Evolutionary conservation across 2,113 vertebrate genomes (phyloP).

Genomic region (Phalacrocorax aristotelis): DNA sequence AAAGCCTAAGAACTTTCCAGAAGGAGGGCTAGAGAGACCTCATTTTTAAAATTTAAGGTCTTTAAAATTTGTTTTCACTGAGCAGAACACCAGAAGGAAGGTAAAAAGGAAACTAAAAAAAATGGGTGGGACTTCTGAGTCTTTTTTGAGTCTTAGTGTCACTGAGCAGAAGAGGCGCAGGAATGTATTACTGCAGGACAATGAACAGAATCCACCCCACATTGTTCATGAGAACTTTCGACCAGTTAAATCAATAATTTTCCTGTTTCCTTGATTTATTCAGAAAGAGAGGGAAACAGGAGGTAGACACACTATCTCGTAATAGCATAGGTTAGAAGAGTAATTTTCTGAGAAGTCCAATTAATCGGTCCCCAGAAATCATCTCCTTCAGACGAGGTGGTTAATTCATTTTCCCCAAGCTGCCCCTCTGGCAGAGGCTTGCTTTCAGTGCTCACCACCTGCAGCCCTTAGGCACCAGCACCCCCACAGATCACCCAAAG

Average conservation of each 20-base stretch:
- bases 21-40: rapidly evolving
- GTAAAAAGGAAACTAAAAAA: background rate
- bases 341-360: background rate
- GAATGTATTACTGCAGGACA: background rate
- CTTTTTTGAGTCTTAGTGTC: background rate
- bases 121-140: rapidly evolving
- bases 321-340: background rate
- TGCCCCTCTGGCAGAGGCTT: background rate
- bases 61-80: background rate
- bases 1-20: background rate
- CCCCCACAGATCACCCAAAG: background rate
- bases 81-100: background rate
- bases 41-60: background rate
- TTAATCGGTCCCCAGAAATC: background rate
- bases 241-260: background rate
- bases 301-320: background rate
- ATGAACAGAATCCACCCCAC: background rate
- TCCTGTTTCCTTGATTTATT: background rate
- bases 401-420: background rate
- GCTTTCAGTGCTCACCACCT: background rate
- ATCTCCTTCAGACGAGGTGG: background rate
- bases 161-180: background rate
- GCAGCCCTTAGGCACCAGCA: background rate
- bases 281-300: background rate
- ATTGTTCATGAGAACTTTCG: background rate